These are phyloP conservation scores for Uloborus plumipes DNA, from an alignment of 2,888 invertebrate genomes.

Conservation along the genomic window DNA sequence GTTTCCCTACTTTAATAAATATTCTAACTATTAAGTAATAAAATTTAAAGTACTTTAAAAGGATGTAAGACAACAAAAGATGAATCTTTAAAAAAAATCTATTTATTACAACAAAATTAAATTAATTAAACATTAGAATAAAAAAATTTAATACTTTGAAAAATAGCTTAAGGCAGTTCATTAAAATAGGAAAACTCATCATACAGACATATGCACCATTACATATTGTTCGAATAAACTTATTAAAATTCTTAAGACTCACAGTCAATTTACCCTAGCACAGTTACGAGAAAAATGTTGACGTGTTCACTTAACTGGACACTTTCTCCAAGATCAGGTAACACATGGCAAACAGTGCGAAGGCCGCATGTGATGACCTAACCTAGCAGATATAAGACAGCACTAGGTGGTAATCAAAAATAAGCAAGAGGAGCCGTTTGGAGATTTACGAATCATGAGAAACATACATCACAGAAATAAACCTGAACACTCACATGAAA, in stretches of 20 bases:
- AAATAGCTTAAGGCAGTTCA: too few relatives aligned
- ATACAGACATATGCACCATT: too few relatives aligned
- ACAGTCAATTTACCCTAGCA: constrained; percentile 52
- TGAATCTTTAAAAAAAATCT: too few relatives aligned
- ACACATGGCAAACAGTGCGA: constrained; percentile 42
- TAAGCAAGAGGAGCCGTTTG: constrained; percentile 40
- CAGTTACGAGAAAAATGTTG: constrained; percentile 44
- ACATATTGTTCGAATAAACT: neutral
- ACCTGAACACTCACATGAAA: neutral
- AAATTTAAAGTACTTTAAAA: too few relatives aligned
- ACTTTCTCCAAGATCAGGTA: constrained; percentile 56
- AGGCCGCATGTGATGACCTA: constrained; percentile 52
- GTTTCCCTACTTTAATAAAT: too few relatives aligned
- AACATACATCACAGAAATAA: constrained; percentile 5
- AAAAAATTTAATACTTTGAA: too few relatives aligned
- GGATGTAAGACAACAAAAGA: too few relatives aligned
- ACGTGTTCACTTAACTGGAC: constrained; percentile 50
- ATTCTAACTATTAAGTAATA: too few relatives aligned
- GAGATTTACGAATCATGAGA: constrained; percentile 12
- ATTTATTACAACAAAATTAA: too few relatives aligned
- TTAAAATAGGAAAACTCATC: too few relatives aligned
- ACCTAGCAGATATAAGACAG: constrained; percentile 59
- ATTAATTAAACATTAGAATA: too few relatives aligned
- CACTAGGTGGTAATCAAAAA: constrained; percentile 55
- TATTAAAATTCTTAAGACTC: constrained; percentile 20